Evolutionary conservation across 37 sponge, comb jelly and placozoan genomes (phyloP).

Genomic region (Chondrilla cf. caribensis): DNA sequence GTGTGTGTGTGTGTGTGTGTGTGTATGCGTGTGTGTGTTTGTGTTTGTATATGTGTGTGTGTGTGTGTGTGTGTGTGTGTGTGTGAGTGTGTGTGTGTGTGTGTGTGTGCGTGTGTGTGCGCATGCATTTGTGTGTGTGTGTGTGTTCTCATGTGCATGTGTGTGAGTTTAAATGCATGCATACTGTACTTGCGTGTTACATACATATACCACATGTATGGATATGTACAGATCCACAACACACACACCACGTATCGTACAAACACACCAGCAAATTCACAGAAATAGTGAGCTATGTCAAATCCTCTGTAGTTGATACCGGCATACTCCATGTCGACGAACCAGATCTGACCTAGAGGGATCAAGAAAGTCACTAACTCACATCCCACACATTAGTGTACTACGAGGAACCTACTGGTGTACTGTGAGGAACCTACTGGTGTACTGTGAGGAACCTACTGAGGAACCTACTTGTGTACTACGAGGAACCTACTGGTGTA

Average conservation of each 20-base stretch:
- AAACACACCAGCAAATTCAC: constrained; percentile 85
- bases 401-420: too few species aligned
- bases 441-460: too few species aligned
- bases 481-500: too few species aligned
- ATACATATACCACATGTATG: background rate
- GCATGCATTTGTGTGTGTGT: background rate
- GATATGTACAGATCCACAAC: background rate
- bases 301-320: constrained; percentile 74
- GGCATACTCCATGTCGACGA: constrained; percentile 91
- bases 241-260: background rate
- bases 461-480: too few species aligned
- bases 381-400: background rate
- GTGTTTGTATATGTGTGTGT: constrained; percentile 4
- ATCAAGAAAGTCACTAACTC: too few species aligned
- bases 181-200: background rate
- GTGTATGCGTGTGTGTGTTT: background rate
- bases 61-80: constrained; percentile 19
- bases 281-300: constrained; percentile 91
- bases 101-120: constrained; percentile 31
- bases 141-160: background rate
- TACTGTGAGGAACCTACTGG: too few species aligned
- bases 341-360: constrained; percentile 46
- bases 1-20: constrained; percentile 36
- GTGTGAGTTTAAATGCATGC: constrained; percentile 5
- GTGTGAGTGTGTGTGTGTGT: background rate